A percentile compares a stretch with the other conserved stretches of the same genome.
These are phyloP conservation scores for Eurytoma adleriae DNA, from an alignment of 2,888 invertebrate genomes.

Conservation along the genomic window DNA sequence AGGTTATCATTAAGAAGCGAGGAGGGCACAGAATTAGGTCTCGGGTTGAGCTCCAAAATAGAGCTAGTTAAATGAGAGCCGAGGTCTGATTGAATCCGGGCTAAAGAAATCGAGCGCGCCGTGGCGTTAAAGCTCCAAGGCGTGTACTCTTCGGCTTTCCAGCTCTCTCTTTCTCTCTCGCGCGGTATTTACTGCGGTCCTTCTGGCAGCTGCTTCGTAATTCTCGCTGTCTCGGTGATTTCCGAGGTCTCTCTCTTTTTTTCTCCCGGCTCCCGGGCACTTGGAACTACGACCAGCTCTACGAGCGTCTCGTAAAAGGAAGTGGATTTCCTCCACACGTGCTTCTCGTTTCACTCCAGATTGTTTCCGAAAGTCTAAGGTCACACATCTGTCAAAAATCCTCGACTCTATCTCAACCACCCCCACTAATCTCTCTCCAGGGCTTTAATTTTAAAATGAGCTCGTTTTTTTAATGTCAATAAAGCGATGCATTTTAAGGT, in stretches of 20 bases:
- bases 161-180: slow-evolving; percentile 7
- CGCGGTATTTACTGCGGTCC: slow-evolving; percentile 36
- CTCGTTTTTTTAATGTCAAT: too few relatives aligned
- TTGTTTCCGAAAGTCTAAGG: slow-evolving; percentile 61
- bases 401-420: slow-evolving; percentile 1
- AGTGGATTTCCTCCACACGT: slow-evolving; percentile 75
- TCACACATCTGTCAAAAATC: slow-evolving; percentile 56
- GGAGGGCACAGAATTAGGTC: not conserved
- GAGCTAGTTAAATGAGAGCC: slow-evolving; percentile 38
- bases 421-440: not conserved
- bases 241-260: slow-evolving; percentile 50
- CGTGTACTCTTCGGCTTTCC: not conserved
- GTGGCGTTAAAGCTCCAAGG: slow-evolving; percentile 8
- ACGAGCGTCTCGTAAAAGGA: slow-evolving; percentile 67
- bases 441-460: not conserved
- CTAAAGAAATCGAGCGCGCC: not conserved
- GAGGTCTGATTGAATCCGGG: slow-evolving; percentile 31
- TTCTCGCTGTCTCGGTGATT: slow-evolving; percentile 61
- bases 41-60: slow-evolving; percentile 8
- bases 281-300: slow-evolving; percentile 13
- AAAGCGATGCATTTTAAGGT: too few relatives aligned
- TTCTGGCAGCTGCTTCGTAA: slow-evolving; percentile 54
- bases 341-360: slow-evolving; percentile 69
- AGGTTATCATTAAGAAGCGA: slow-evolving; percentile 49
- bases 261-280: slow-evolving; percentile 4